phyloP scores from a whole-genome alignment of 2,113 vertebrate genomes.

The Forbesichthys agassizii region DNA sequence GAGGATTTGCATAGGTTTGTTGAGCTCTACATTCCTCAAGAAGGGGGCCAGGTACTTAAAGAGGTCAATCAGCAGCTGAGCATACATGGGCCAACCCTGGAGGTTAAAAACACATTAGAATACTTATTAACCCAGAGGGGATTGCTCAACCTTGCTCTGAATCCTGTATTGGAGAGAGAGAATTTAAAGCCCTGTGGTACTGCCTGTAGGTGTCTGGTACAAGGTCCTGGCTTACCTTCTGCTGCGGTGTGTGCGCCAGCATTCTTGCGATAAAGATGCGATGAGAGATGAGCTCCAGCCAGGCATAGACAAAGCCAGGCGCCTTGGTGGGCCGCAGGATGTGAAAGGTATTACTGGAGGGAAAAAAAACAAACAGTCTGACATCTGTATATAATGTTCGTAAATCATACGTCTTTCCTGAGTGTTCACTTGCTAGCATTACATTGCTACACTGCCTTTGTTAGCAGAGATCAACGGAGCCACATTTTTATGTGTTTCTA shows the following conservation, averaged over 20 bases:
- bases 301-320: slow-evolving; percentile 97
- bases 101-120: slow-evolving; percentile 8
- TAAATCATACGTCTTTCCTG: not conserved
- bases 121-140: no score
- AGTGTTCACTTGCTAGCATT: no score
- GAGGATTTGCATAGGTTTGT: slow-evolving; percentile 99
- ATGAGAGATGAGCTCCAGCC: slow-evolving; percentile 98
- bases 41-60: slow-evolving; percentile 99
- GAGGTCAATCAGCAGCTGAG: slow-evolving; percentile 95
- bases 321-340: slow-evolving; percentile 99
- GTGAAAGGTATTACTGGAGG: slow-evolving; percentile 96
- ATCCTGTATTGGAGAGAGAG: not conserved
- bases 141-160: no score
- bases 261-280: slow-evolving; percentile 99
- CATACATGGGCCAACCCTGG: slow-evolving; percentile 99
- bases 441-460: no score
- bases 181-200: not conserved
- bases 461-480: no score
- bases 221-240: slow-evolving; percentile 82
- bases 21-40: slow-evolving; percentile 98
- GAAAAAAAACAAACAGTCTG: slow-evolving; percentile 1
- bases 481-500: no score
- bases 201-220: not conserved
- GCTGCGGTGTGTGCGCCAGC: slow-evolving; percentile 98
- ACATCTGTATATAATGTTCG: not conserved